phyloP scores from a whole-genome alignment of 2,797 vertebrate genomes.

The Phataginus tricuspis region DNA sequence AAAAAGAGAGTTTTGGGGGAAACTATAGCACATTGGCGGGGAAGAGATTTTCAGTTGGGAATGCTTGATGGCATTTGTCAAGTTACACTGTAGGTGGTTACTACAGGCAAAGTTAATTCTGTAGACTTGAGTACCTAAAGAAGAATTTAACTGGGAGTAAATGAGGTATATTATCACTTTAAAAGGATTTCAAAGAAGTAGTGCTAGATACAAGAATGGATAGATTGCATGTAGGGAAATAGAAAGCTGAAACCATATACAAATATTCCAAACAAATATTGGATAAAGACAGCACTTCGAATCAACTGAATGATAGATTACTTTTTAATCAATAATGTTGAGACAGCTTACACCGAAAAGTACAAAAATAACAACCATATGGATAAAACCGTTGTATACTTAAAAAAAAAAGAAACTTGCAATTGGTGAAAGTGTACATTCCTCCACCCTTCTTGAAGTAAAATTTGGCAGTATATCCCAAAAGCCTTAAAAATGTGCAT shows the following conservation, averaged over 20 bases:
- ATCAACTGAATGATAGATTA: conserved; percentile 23
- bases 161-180: not conserved
- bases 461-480: not conserved
- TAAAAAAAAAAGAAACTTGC: not conserved
- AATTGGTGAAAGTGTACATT: not conserved
- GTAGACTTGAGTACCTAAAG: not conserved
- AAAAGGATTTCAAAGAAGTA: not conserved
- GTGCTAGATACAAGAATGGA: not conserved
- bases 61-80: not conserved
- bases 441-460: not conserved
- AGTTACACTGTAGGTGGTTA: not conserved
- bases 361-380: not conserved
- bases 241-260: not conserved
- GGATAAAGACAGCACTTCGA: conserved; percentile 33
- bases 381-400: not conserved
- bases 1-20: not conserved
- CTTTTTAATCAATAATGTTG: not conserved
- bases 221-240: not conserved
- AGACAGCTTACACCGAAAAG: not conserved
- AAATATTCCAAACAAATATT: conserved; percentile 27
- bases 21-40: not conserved
- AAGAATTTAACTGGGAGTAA: not conserved
- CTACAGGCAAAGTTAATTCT: not conserved
- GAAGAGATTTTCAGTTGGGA: conserved; percentile 10
- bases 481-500: not conserved